phyloP scores from a whole-genome alignment of 1,140 invertebrate genomes.

The Drosophila bocqueti region DNA sequence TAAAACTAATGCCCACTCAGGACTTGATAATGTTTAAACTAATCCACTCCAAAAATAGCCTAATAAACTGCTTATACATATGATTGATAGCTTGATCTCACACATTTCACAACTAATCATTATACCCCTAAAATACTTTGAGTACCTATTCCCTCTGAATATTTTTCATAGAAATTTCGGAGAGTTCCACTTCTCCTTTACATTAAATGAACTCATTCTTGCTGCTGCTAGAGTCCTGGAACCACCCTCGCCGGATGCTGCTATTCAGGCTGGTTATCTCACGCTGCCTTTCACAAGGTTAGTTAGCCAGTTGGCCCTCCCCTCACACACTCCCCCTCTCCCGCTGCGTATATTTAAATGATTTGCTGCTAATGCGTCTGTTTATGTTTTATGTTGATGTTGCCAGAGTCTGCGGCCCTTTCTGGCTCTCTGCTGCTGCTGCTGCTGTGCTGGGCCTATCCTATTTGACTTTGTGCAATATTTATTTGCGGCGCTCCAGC shows the following conservation, averaged over 20 bases:
- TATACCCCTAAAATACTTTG: not conserved
- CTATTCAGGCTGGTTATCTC: constrained; percentile 11
- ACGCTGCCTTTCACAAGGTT: constrained; percentile 45
- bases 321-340: not conserved
- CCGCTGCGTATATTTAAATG: constrained; percentile 73
- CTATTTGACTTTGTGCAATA: constrained; percentile 80
- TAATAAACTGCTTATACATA: not conserved
- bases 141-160: not conserved
- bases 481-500: constrained; percentile 69
- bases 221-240: not conserved
- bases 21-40: no score
- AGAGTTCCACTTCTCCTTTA: not conserved
- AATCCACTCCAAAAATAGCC: not conserved
- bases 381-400: constrained; percentile 82
- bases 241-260: not conserved
- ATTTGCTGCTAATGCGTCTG: constrained; percentile 80
- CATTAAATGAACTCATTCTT: not conserved
- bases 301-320: constrained; percentile 63
- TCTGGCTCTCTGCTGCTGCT: constrained; percentile 16
- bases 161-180: not conserved
- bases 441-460: constrained; percentile 11
- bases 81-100: not conserved
- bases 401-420: constrained; percentile 45
- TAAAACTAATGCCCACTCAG: not conserved
- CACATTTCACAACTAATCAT: not conserved